Base-by-base conservation (phyloP, 2,888 invertebrate species). In the Timema podura region DNA sequence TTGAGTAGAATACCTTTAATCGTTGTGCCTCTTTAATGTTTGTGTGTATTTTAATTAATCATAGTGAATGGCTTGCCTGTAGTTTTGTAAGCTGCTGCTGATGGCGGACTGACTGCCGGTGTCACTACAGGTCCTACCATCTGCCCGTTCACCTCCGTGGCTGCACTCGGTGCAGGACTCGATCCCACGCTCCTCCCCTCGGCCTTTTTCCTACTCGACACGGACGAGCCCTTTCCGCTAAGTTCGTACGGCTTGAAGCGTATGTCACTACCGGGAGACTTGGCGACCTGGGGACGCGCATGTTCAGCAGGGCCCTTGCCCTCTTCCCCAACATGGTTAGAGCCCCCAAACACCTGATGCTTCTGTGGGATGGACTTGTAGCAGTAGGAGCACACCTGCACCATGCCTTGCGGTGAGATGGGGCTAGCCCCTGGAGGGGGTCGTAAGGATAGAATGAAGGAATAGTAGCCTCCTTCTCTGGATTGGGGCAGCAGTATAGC, bases 381-480 rank as follows among this genome's bases (percentile, higher is more conserved):
- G 83, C 96, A 96, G 76, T 49, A 48, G 44, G 8, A 45, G 46
- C 65, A 93, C 77, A 95, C 93, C 84, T 93, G 91, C 75, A 93
- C 93, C 89, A 92, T 81, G 82, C 93, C 95, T 84, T 94, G 92
- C 71, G 92, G 91, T 82, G 92, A 93, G 76, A 96, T 91, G 54
- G 95, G 93, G 82, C 92, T 91, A 78, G 95, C 92, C 77, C 94
- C 94, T 68, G 89, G 88, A 74, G 91, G 92, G 71, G 92, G 88
- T 81, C 89, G 89, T 78, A 94, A 83, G 76, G 88, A 87, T 78
- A 90, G 90, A 72, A 96, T 91, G 81, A 94, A 94, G 13, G 96
- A 94, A 83, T 93, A 96, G 82, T 91, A 95, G 95, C 92, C 81
- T 96, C 95, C 71, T 91, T 85, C 79, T 93, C 93, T 0, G 90